These are phyloP conservation scores for Alaudala cheleensis DNA, from an alignment of 2,113 vertebrate genomes.

Conservation along the genomic window DNA sequence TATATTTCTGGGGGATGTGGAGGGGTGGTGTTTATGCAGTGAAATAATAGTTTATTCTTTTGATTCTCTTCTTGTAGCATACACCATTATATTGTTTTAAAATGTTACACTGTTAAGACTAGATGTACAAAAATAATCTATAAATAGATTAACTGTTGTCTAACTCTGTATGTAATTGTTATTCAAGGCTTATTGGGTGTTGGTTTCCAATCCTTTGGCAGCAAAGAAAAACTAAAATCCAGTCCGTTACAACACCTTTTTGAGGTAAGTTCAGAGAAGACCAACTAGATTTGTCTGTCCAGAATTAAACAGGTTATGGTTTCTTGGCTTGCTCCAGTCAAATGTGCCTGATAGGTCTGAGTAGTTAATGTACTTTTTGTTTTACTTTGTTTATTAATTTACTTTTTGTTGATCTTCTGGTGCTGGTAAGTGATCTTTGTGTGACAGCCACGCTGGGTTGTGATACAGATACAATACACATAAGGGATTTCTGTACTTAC, in stretches of 20 bases:
- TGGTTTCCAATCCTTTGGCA: slow-evolving; percentile 87
- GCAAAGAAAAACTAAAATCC: slow-evolving; percentile 82
- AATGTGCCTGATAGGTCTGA: not conserved
- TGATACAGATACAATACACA: not conserved
- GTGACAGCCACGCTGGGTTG: accelerated
- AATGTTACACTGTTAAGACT: not conserved
- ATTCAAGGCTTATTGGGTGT: slow-evolving; percentile 88
- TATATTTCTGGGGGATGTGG: not conserved
- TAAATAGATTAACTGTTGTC: not conserved
- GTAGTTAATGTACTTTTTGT: not conserved
- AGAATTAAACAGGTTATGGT: not conserved
- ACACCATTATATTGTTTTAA: not conserved
- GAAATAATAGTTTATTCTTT: not conserved
- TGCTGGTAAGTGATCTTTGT: not conserved
- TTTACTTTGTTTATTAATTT: not conserved
- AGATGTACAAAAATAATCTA: not conserved
- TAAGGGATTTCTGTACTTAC: not conserved
- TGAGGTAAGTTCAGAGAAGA: slow-evolving; percentile 80
- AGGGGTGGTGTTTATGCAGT: not conserved
- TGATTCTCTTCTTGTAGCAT: not conserved
- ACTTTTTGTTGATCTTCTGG: not conserved
- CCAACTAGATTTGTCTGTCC: not conserved
- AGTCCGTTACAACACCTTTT: slow-evolving; percentile 94
- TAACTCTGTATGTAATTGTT: slow-evolving; percentile 14
- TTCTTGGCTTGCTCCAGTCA: not conserved